These are phyloP conservation scores for Bryconaethiops microstoma DNA, from an alignment of 2,797 vertebrate species.

Conservation along the genomic window DNA sequence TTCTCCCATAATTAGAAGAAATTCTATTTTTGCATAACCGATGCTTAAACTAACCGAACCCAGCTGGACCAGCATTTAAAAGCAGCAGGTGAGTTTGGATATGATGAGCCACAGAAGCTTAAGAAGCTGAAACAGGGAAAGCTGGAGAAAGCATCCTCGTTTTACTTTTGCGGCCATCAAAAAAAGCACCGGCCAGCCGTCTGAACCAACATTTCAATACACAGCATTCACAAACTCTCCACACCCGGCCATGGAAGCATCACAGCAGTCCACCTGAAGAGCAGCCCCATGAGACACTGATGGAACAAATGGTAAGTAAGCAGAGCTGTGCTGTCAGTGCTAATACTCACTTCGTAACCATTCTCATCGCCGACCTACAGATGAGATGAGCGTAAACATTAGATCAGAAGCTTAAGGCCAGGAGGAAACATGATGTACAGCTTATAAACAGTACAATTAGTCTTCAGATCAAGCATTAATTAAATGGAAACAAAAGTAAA, in stretches of 20 bases:
- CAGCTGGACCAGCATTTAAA: neutral
- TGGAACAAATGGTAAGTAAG: neutral
- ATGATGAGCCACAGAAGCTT: neutral
- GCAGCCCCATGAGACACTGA: neutral
- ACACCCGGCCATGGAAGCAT: neutral
- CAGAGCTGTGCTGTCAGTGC: conserved; percentile 44
- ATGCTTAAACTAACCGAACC: neutral
- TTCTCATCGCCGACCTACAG: conserved; percentile 73
- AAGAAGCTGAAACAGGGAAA: neutral
- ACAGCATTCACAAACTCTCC: neutral
- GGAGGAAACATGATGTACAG: neutral
- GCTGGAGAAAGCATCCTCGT: neutral
- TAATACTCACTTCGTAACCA: conserved; percentile 78
- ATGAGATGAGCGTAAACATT: conserved; percentile 36
- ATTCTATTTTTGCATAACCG: too few species aligned
- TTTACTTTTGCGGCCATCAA: neutral
- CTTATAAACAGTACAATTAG: too few species aligned
- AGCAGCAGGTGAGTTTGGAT: neutral
- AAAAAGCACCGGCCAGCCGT: neutral
- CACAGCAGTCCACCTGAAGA: neutral
- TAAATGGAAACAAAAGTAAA: too few species aligned
- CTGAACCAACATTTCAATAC: neutral
- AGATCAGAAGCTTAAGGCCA: neutral
- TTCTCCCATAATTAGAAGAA: too few species aligned
- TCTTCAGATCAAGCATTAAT: too few species aligned